Percentiles rank a stretch among this genome's conserved stretches.
Evolutionary conservation across 2,888 invertebrate species (phyloP).

Genomic region (Noctuana brunneofusca): DNA sequence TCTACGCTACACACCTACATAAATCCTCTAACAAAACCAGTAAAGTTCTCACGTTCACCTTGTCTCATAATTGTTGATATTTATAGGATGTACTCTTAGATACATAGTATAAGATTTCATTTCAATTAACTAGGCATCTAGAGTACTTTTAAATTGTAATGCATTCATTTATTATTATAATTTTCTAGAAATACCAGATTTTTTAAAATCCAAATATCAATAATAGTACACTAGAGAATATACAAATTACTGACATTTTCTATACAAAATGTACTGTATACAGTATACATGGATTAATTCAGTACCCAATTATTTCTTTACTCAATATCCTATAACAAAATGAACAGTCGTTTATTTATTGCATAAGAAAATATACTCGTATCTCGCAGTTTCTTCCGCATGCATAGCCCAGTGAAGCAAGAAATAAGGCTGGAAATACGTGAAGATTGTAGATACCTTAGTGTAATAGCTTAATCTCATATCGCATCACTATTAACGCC

Average conservation of each 20-base stretch:
- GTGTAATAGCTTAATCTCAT: constrained; percentile 17
- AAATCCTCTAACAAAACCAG: constrained; percentile 1
- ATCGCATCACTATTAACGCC: constrained; percentile 5
- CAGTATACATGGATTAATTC: neutral
- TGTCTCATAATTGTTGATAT: neutral
- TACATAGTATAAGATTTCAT: neutral
- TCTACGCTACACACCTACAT: neutral
- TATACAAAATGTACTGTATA: too few species aligned
- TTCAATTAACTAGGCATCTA: neutral
- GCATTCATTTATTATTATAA: too few species aligned
- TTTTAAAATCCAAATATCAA: too few species aligned
- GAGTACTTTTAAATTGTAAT: too few species aligned
- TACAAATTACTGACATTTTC: neutral
- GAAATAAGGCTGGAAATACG: constrained; percentile 27
- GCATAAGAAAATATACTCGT: constrained; percentile 29
- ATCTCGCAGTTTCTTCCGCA: constrained; percentile 49
- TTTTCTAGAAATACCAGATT: too few species aligned
- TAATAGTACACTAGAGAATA: too few species aligned
- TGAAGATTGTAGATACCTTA: constrained; percentile 23
- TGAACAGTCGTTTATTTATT: constrained; percentile 19
- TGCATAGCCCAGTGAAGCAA: constrained; percentile 38
- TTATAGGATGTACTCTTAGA: neutral
- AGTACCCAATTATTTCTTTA: neutral
- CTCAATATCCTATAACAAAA: neutral
- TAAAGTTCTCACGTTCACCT: constrained; percentile 17